Percentiles rank a stretch among this genome's conserved stretches.
phyloP scores from a whole-genome alignment of 2,888 invertebrate genomes.

The Sphaeridia pumilis region DNA sequence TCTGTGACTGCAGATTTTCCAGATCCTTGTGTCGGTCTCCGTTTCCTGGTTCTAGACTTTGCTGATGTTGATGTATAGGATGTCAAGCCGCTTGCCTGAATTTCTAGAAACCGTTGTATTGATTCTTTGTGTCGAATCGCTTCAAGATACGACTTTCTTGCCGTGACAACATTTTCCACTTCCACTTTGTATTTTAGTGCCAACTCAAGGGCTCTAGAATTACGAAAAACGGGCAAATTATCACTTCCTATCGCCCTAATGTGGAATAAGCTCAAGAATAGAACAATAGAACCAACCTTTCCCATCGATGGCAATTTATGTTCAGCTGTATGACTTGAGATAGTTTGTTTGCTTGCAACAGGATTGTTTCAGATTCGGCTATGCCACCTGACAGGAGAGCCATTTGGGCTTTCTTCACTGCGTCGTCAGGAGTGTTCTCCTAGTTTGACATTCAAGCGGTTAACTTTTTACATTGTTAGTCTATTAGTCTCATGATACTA shows the following conservation, averaged over 20 bases:
- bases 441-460: neutral
- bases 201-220: conserved; percentile 57
- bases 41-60: conserved; percentile 6
- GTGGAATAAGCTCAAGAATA: neutral
- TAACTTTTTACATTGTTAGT: neutral
- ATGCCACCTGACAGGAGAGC: conserved; percentile 55
- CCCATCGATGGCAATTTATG: conserved; percentile 60
- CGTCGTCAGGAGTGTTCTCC: conserved; percentile 45
- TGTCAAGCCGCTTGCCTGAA: conserved; percentile 1
- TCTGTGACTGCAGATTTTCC: conserved; percentile 43
- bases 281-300: conserved; percentile 44
- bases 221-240: neutral
- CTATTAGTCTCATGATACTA: no score
- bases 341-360: conserved; percentile 55
- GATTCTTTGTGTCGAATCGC: conserved; percentile 16
- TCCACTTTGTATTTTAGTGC: conserved; percentile 60
- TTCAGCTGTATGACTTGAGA: conserved; percentile 61
- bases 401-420: conserved; percentile 54
- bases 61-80: conserved; percentile 1
- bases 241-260: neutral
- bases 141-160: conserved; percentile 15
- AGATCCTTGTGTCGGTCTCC: conserved; percentile 8
- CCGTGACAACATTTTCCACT: conserved; percentile 51
- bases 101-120: conserved; percentile 13
- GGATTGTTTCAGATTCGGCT: conserved; percentile 57